phyloP scores from a whole-genome alignment of 1,140 invertebrate species.

The Globodera ellingtonae region DNA sequence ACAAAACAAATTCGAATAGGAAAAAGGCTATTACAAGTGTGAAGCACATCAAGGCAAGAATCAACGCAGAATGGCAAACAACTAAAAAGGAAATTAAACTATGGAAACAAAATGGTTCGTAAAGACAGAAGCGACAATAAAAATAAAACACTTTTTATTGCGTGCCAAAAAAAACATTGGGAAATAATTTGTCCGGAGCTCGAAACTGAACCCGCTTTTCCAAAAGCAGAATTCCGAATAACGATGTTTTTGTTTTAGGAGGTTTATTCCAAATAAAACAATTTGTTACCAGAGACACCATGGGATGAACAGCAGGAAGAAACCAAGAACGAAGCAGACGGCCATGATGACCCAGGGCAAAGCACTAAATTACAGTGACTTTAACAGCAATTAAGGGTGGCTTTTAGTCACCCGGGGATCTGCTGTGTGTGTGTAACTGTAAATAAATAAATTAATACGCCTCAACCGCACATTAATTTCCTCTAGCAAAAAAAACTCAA shows the following conservation, averaged over 20 bases:
- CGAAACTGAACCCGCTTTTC: too few species aligned
- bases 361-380: background rate
- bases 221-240: too few species aligned
- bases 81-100: background rate
- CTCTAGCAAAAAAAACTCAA: background rate
- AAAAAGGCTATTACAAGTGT: slow-evolving; percentile 41
- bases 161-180: too few species aligned
- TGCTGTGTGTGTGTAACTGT: slow-evolving; percentile 10
- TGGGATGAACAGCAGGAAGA: slow-evolving; percentile 46
- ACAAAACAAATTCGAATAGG: background rate
- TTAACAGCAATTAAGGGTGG: background rate
- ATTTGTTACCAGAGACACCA: slow-evolving; percentile 49
- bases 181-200: too few species aligned
- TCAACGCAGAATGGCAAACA: slow-evolving; percentile 62
- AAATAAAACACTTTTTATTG: too few species aligned
- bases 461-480: slow-evolving; percentile 7
- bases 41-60: slow-evolving; percentile 59
- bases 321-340: slow-evolving; percentile 51
- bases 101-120: too few species aligned
- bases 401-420: background rate
- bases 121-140: too few species aligned
- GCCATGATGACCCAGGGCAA: slow-evolving; percentile 14
- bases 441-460: slow-evolving; percentile 1
- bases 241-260: too few species aligned
- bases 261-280: background rate